Base-by-base conservation (phyloP, 2,888 invertebrate genomes). In the Pomacea canaliculata region DNA sequence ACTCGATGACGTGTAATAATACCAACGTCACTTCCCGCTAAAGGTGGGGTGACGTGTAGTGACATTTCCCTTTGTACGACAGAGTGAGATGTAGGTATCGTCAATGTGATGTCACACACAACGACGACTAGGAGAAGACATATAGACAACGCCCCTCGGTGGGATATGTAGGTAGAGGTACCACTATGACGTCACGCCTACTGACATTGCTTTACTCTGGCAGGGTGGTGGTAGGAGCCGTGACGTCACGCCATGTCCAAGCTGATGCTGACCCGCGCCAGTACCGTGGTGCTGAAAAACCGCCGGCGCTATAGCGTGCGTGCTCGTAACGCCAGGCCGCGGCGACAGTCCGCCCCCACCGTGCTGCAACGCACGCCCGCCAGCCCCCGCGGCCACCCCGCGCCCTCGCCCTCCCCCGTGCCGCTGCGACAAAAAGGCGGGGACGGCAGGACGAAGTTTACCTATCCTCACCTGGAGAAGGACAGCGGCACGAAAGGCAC, bases 281-380 rank as follows among this genome's bases (percentile, higher is more conserved):
- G 80, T n/a, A 80, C 80, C 0, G 78, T 78, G 18, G 80, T 80
- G 8, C 46, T 80, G 48, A 76, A 76, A 59, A 71, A 46, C 69
- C 72, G 79, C 7, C 60, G 79, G 3, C 79, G 79, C 2, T 80
- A 74, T 70, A 80, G 79, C 74, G 19, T 73, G 12, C 73, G 73
- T 10, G 27, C 69, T 7, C 70, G 79, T 18, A 49, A 71, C 62
- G 68, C 77, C 7, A 59, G 77, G 1, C 79, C 78, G 3, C 76
- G 79, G 10, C 70, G 79, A 2, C 79, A 80, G 63, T 80, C 79
- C 13, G 79, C 79, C 0, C 79, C 79, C 13, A 80, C 79, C 3
- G 78, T 80, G 7, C 67, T 80, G 27, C 78, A 80, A 56, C 73
- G 79, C 10, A 49, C 69, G 3, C 71, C 73, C 9, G 56, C 62